Evolutionary conservation across 2,797 vertebrate species (phyloP), one percentile per base, ranked within the genome.

Genomic region (Mormyrops attenuatus): DNA sequence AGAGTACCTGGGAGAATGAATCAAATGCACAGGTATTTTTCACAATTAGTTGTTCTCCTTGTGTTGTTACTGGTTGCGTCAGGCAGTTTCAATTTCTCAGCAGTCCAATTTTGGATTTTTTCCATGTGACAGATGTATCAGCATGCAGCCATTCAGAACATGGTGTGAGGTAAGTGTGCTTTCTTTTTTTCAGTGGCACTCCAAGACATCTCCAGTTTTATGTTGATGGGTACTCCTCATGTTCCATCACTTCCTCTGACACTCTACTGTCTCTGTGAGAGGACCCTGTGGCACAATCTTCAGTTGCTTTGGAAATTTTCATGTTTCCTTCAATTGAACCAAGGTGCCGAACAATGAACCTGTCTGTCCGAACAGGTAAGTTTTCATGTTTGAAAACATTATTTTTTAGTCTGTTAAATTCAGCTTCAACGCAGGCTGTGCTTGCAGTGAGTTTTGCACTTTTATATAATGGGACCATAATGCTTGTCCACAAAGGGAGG

Each of bases 371-470:
- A 82, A 82, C 73, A 82, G 63, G 63, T 66, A 66, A 66, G 63
- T 80, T 80, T 80, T 80, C 38, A 38, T 80, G 73, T 80, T 80
- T 80, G 34, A 80, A 80, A 80, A 80, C 73, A 80, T 80, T 69
- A 69, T 34, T 80, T 4, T 80, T 44, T 15, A 80, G 73, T 80
- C 30, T 80, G 15, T 44, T 41, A 34, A 77, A 77, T 77, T 77
- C 11, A 30, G 30, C 69, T 34, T 80, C 73, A 80, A 41, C 15
- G 0, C 30, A 13, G 34, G 69, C 69, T 30, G 69, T 77, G 66
- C 66, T 73, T 73, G 66, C 66, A 73, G 66, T 73, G 26, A 22
- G 66, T n/a, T 34, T 73, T 0, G 26, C 22, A 22, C 7, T 34
- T 26, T 73, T 26, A 22, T 73, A 73, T 73, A 22, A 9, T 34